These are phyloP conservation scores for Hydrophis major DNA, from an alignment of 2,797 vertebrate genomes.

Conservation along the genomic window DNA sequence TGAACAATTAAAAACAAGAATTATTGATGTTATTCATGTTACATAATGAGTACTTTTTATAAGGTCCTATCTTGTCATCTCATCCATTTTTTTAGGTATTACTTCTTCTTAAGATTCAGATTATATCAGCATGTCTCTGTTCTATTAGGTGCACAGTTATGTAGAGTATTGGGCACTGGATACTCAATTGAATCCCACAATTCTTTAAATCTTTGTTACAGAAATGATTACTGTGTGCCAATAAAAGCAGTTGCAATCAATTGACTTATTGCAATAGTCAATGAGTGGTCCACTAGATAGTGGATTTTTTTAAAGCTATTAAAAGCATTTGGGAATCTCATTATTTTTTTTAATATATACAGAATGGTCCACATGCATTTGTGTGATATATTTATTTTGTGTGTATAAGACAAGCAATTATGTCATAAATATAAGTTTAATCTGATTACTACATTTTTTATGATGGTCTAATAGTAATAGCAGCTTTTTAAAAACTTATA, in stretches of 20 bases:
- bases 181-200: background rate
- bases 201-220: conserved; percentile 13
- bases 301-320: background rate
- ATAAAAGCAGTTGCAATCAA: conserved; percentile 8
- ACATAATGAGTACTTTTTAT: background rate
- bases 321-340: background rate
- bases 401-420: conserved; percentile 59
- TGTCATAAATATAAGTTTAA: conserved; percentile 63
- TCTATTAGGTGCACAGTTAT: background rate
- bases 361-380: conserved; percentile 36
- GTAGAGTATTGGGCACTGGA: conserved; percentile 17
- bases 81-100: background rate
- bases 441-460: conserved; percentile 58
- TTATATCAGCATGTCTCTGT: background rate
- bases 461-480: conserved; percentile 49
- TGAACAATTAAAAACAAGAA: background rate
- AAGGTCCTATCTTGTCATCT: background rate
- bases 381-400: conserved; percentile 58
- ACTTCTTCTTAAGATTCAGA: background rate
- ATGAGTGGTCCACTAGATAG: background rate
- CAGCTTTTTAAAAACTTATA: conserved; percentile 67
- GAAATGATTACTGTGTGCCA: background rate
- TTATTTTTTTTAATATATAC: conserved; percentile 1
- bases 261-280: background rate
- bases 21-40: background rate